Evolutionary conservation across 2,113 vertebrate species (phyloP).

Genomic region (Zosterops japonicus): DNA sequence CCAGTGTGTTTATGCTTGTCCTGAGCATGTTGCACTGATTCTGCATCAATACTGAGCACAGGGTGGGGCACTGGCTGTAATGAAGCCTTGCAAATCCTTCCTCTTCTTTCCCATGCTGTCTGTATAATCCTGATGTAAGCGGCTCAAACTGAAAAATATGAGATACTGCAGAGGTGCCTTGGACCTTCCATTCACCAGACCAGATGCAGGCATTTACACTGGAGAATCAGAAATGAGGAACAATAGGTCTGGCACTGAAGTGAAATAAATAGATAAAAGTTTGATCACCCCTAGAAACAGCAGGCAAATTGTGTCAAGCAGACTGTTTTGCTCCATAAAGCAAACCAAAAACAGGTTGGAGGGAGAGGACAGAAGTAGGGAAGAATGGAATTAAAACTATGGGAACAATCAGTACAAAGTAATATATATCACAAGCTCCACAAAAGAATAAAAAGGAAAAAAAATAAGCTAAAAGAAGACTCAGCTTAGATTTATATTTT

Average conservation of each 20-base stretch:
- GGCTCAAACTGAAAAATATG: background rate
- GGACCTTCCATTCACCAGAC: background rate
- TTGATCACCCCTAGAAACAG: background rate
- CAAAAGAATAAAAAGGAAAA: background rate
- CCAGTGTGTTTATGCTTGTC: background rate
- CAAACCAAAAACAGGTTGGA: background rate
- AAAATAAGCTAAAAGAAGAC: background rate
- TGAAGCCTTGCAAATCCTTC: background rate
- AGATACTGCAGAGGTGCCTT: background rate
- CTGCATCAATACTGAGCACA: background rate
- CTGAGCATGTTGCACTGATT: background rate
- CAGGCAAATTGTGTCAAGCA: background rate
- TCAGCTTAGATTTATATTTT: constrained; percentile 7
- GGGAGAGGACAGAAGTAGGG: background rate
- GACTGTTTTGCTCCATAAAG: background rate
- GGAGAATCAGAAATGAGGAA: background rate
- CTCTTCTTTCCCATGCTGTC: background rate
- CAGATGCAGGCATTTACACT: background rate
- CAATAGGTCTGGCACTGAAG: background rate
- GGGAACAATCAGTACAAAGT: background rate
- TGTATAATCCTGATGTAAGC: background rate
- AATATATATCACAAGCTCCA: background rate
- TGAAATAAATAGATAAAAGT: background rate
- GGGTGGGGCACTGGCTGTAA: background rate
- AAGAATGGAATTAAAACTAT: background rate